Base-by-base conservation (phyloP, 1,140 invertebrate genomes). In the Pseudomyrmex sp. region DNA sequence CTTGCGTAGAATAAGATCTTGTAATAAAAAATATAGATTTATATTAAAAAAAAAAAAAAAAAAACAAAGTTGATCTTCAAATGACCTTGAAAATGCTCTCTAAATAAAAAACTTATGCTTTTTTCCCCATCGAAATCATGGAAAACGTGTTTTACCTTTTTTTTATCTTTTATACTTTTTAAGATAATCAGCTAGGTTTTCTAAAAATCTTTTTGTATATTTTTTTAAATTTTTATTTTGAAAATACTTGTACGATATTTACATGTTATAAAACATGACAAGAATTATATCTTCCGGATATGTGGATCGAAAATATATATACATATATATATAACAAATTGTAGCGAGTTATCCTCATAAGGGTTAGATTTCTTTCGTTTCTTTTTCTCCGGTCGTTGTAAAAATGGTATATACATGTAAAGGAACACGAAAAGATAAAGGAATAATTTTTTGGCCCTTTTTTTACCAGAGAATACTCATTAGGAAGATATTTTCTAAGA, bases 311-410 rank as follows among this genome's bases (percentile, higher is more conserved):
- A 63, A 77, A 23, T 23, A 23, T 23, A 23, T 23, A 23, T 46
- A 79, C 46, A 48, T 70, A 79, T 26, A 84, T 35, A 35, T 35
- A 7, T 35, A 84, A 84, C 74, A 80, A 80, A 70, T 75, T 44
- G 46, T 54, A 50, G 83, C 20, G 35, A 62, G 23, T 66, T 61
- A 66, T 46, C 20, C 4, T 7, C 63, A 20, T 50, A 46, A 58
- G 35, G 44, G 52, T 15, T 26, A 50, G 13, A 7, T 46, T 35
- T 61, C 58, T 63, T 12, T 9, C 5, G n/a, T 35, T 83, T 7
- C 54, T 59, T 9, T n/a, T 18, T 15, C 20, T 26, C 0, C 35
- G 50, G 35, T 76, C 72, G 61, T 75, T 83, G 65, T 83, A 72
- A 50, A 83, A 83, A 75, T 65, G 61, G 65, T 61, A 75, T 50